Base-by-base conservation (phyloP, 2,888 invertebrate genomes). In the Mythimna impura region DNA sequence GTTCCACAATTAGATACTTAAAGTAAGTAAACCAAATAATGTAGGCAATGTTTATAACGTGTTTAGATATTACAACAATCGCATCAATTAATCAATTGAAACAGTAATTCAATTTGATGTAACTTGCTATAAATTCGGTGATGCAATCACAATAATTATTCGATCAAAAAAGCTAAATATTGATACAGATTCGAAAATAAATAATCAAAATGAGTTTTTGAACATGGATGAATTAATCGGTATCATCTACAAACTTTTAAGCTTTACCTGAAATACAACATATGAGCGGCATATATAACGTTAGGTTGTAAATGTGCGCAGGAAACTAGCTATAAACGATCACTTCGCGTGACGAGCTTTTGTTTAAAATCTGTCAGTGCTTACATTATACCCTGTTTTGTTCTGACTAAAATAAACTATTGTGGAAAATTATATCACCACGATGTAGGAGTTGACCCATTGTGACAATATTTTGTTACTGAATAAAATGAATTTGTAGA, bases 261-360 rank as follows among this genome's bases (percentile, higher is more conserved):
- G 50, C n/a, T 54, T 58, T 74, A n/a, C 20, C n/a, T 17, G 55
- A 55, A 25, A 55, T 22, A 69, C 40, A 55, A 76, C 30, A 72
- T 12, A 66, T 70, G 34, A 54, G 40, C n/a, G n/a, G 25, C 36
- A 34, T 61, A 34, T 61, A 17, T 57, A 20, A 52, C 47, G 63
- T 63, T 64, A 30, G 30, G 30, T 30, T 30, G 30, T 30, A 66
- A 40, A 60, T 76, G 22, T 22, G 20, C 20, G 17, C 14, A 62
- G 25, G 63, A 66, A 64, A 76, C 68, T 65, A 61, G 67, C 60
- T 72, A 66, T 67, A 25, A 84, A 80, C 66, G 73, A 76, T 61
- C 50, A 73, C 57, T 54, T 82, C 43, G 82, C 77, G 78, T 82
- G 82, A 60, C 62, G 47, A 70, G 68, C 73, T 83, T 85, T 82